These are phyloP conservation scores for Rhingia campestris DNA, from an alignment of 2,888 invertebrate species.

Conservation along the genomic window DNA sequence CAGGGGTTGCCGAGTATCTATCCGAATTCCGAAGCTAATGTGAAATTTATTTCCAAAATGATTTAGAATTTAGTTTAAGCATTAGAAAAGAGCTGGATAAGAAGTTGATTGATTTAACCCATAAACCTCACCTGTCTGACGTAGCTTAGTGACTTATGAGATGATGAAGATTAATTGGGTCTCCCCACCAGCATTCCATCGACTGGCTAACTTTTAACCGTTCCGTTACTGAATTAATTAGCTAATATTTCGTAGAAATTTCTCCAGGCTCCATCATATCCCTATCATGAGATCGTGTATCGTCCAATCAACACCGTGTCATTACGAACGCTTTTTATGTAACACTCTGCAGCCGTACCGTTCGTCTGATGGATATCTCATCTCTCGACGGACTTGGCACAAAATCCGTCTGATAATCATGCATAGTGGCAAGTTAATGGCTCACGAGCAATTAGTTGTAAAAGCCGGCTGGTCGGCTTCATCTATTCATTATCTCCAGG, in stretches of 20 bases:
- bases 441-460: slow-evolving; percentile 72
- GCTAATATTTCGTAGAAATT: slow-evolving; percentile 29
- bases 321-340: slow-evolving; percentile 64
- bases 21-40: slow-evolving; percentile 7
- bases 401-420: slow-evolving; percentile 60
- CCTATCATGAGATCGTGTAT: slow-evolving; percentile 56
- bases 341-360: slow-evolving; percentile 50
- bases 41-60: slow-evolving; percentile 4
- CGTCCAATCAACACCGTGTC: slow-evolving; percentile 56
- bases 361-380: slow-evolving; percentile 63
- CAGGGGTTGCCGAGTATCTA: not conserved
- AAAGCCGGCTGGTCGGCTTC: slow-evolving; percentile 44
- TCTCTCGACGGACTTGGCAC: slow-evolving; percentile 29
- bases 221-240: slow-evolving; percentile 47
- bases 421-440: slow-evolving; percentile 52
- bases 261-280: not conserved
- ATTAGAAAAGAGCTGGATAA: not conserved
- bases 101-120: slow-evolving; percentile 55
- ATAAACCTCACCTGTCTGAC: slow-evolving; percentile 34
- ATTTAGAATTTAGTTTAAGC: slow-evolving; percentile 8
- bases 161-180: slow-evolving; percentile 50
- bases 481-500: slow-evolving; percentile 59
- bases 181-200: slow-evolving; percentile 28
- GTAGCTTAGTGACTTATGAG: slow-evolving; percentile 13
- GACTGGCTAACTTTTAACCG: not conserved